Evolutionary conservation across 2,888 invertebrate species (phyloP).

Genomic region (Melanostoma scalare): DNA sequence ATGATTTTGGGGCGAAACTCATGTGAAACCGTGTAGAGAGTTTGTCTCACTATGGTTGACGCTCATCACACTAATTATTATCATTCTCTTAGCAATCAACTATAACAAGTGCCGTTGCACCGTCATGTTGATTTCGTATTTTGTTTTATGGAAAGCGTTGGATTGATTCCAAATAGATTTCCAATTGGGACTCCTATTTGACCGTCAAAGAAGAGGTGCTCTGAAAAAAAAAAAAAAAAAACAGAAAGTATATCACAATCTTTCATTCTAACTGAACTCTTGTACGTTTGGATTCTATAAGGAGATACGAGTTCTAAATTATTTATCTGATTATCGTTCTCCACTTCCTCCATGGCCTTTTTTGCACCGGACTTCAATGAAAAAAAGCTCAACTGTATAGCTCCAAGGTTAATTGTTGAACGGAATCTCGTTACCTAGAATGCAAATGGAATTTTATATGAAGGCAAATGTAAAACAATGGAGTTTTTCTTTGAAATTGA

Average conservation of each 20-base stretch:
- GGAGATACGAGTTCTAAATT: no score
- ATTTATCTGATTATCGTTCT: no score
- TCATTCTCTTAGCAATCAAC: neutral
- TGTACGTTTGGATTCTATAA: no score
- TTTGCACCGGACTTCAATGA: no score
- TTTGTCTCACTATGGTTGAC: conserved; percentile 3
- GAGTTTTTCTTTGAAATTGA: conserved; percentile 1
- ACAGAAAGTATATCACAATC: no score
- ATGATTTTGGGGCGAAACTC: conserved; percentile 46
- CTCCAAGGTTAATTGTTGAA: conserved; percentile 11
- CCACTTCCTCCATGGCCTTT: no score
- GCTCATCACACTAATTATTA: conserved; percentile 20
- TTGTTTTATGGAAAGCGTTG: conserved; percentile 1
- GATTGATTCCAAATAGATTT: conserved; percentile 1
- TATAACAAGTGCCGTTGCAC: neutral
- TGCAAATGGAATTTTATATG: conserved; percentile 6
- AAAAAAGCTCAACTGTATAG: neutral
- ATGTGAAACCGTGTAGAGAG: conserved; percentile 24
- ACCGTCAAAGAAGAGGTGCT: neutral
- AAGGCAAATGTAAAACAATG: neutral
- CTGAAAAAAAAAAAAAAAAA: neutral
- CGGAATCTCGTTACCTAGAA: neutral
- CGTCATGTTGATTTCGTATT: neutral
- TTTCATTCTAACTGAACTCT: no score
- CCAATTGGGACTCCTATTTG: conserved; percentile 5